Evolutionary conservation across 2,113 vertebrate species (phyloP), one percentile per base, ranked within the genome.

Genomic region (Myotis davidii): DNA sequence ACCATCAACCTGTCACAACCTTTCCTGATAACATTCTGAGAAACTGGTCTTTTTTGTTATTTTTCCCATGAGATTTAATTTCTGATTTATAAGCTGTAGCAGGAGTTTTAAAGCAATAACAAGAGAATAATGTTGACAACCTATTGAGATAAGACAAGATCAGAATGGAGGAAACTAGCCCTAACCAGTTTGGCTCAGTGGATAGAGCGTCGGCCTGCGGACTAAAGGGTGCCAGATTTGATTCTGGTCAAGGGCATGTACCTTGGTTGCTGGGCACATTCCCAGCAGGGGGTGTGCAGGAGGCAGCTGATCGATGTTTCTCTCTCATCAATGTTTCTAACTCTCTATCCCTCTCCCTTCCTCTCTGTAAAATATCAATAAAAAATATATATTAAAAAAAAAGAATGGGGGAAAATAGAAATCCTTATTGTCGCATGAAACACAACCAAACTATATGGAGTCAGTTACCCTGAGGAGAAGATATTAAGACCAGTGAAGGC

Each of bases 41-140:
- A 81, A 64, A 70, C 5, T 14, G 74, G 3, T 10, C 32, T 73
- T 74, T 74, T 54, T 37, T 76, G 32, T 50, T 70, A 17, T 29
- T 77, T 82, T 34, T 83, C 61, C 27, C 42, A 37, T 14, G 85
- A 81, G 37, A 65, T 34, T 25, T 32, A 39, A 42, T 27, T 50
- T 90, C 18, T 83, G 17, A 9, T 69, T 50, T 70, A 14, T 56
- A 92, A 83, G 34, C 29, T n/a, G 39, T 56, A 67, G 7, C 67
- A 59, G 12, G 6, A 81, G 4, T 12, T 86, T 82, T 65, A 29
- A 25, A 93, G 27, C 32, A 87, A 37, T 37, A 83, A 56, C 32
- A 54, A 94, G 20, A 76, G n/a, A 74, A 90, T 83, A 90, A 92
- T 42, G 25, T n/a, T 89, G 50, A 76, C 34, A n/a, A 39, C 14